These are phyloP conservation scores for Gastracanthus pulcherrimus DNA, from an alignment of 2,888 invertebrate genomes.

Conservation along the genomic window DNA sequence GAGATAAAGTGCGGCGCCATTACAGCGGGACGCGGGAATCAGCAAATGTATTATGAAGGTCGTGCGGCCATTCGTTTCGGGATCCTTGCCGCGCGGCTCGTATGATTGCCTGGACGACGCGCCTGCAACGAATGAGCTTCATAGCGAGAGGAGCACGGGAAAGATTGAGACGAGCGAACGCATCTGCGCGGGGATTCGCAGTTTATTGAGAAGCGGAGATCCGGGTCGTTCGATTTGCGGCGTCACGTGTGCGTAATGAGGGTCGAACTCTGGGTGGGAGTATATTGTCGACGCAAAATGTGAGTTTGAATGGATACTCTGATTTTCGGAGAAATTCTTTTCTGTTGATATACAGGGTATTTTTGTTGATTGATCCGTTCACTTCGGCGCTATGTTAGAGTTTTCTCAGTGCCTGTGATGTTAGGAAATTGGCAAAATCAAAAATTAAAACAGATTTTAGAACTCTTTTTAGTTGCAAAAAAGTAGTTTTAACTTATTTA, in stretches of 20 bases:
- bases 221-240: background rate
- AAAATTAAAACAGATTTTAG: too few relatives aligned
- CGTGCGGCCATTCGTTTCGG: conserved; percentile 5
- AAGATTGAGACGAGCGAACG: background rate
- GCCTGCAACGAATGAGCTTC: background rate
- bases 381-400: too few relatives aligned
- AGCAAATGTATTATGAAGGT: conserved; percentile 22
- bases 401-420: too few relatives aligned
- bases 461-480: too few relatives aligned
- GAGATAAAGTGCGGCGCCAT: background rate
- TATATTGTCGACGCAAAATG: too few relatives aligned
- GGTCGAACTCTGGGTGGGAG: too few relatives aligned
- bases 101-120: background rate
- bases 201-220: conserved; percentile 9
- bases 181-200: conserved; percentile 5
- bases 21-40: background rate
- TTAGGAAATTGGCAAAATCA: too few relatives aligned
- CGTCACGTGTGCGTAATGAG: background rate
- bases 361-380: too few relatives aligned
- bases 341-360: too few relatives aligned
- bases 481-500: too few relatives aligned
- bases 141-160: background rate
- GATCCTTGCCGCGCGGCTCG: background rate
- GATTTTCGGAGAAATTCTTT: too few relatives aligned
- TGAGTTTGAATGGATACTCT: too few relatives aligned